Evolutionary conservation across 2,888 invertebrate species (phyloP), one percentile per base, ranked within the genome.

Genomic region (Chrysotoxum bicinctum): DNA sequence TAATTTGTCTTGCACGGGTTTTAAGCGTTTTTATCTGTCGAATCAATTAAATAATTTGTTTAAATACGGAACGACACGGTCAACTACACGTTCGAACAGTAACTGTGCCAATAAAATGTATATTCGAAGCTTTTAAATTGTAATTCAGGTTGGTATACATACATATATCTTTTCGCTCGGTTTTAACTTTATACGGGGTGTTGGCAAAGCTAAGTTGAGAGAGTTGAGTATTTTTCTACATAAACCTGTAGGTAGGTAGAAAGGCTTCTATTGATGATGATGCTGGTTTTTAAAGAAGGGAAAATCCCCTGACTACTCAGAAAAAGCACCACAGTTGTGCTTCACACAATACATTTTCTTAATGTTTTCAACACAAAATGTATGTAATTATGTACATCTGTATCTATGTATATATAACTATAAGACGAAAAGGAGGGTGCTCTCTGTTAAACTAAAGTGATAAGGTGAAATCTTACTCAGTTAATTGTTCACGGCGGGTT

Each of bases 51-150:
- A 45, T 26, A 26, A 16, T 30, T 30, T n/a, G 6, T 43, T 12
- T 26, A 21, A 19, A 40, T 32, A 32, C 45, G 45, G 58, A 19
- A 16, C 52, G 74, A 70, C 26, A 70, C 54, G 30, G 40, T 56
- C 79, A 60, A 32, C 68, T 69, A 56, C 68, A 79, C 87, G 85
- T 78, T 85, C 72, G 52, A 73, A 77, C 23, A 62, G 48, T 21
- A 56, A 87, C 82, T 86, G 82, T 82, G 74, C 69, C 30, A 82
- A 73, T 66, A 69, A 64, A 77, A 45, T 74, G 69, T 76, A 60
- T 48, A 68, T 50, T 56, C 62, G 81, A 73, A 85, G 85, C 85
- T 85, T 85, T 85, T 85, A 85, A 77, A 85, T 45, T 72, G 64
- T 64, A 23, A 60, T 60, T 72, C 56, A 35, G 35, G 69, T 72